A percentile compares a stretch with the other conserved stretches of the same genome.
These are phyloP conservation scores for Notodonta dromedarius DNA, from an alignment of 2,888 invertebrate genomes.

Conservation along the genomic window DNA sequence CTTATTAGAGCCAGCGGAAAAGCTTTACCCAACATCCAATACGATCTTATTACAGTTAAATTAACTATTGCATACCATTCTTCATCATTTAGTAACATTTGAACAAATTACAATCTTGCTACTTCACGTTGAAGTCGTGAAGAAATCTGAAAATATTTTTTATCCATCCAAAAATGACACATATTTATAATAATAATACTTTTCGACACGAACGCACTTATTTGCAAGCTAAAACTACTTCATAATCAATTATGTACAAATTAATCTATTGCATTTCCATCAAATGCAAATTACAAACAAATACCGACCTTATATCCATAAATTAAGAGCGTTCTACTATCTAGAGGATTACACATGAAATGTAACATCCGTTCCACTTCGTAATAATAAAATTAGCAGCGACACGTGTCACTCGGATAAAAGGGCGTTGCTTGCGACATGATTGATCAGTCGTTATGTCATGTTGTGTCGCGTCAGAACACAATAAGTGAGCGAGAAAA, in stretches of 20 bases:
- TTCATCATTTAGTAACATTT: no score
- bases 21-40: conserved; percentile 7
- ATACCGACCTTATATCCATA: not conserved
- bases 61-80: no score
- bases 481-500: not conserved
- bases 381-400: conserved; percentile 20
- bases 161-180: no score
- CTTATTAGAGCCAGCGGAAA: conserved; percentile 11
- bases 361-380: conserved; percentile 56
- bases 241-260: no score
- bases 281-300: not conserved
- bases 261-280: no score
- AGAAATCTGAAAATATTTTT: no score
- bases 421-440: conserved; percentile 11
- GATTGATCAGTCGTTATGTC: conserved; percentile 7
- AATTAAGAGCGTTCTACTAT: not conserved
- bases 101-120: no score
- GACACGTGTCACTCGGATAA: conserved; percentile 17
- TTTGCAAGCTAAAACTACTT: no score
- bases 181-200: no score
- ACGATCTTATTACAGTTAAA: not conserved
- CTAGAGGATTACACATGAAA: conserved; percentile 2
- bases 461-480: not conserved
- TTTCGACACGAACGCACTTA: no score
- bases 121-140: no score